These are phyloP conservation scores for Nautilus pompilius DNA, from an alignment of 1,140 invertebrate species.

Conservation along the genomic window DNA sequence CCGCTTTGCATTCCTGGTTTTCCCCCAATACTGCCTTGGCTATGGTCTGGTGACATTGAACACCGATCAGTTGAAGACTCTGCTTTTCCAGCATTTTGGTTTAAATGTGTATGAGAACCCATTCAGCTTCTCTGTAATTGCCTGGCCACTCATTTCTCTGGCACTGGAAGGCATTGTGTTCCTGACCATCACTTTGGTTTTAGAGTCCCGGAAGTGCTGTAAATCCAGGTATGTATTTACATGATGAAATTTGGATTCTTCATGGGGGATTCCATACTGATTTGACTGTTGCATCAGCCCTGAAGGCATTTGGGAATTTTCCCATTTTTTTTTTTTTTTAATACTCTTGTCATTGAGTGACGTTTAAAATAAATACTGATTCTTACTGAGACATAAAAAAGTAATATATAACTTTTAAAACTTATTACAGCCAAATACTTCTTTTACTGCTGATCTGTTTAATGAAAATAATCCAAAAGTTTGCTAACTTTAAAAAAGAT, in stretches of 20 bases:
- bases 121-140: conserved; percentile 39
- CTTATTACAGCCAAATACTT: too few species aligned
- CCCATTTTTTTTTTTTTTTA: too few species aligned
- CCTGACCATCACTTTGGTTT: conserved; percentile 36
- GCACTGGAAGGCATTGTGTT: conserved; percentile 42
- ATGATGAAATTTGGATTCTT: background rate
- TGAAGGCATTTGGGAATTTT: too few species aligned
- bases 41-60: conserved; percentile 44
- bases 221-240: conserved; percentile 19
- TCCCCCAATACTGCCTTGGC: conserved; percentile 46
- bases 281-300: too few species aligned
- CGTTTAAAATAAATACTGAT: too few species aligned
- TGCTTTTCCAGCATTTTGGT: conserved; percentile 35
- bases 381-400: too few species aligned
- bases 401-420: too few species aligned
- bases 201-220: conserved; percentile 26
- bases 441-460: too few species aligned
- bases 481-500: too few species aligned
- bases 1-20: conserved; percentile 42
- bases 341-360: too few species aligned
- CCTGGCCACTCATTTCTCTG: conserved; percentile 39
- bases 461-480: too few species aligned
- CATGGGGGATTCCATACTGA: too few species aligned
- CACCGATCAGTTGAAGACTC: conserved; percentile 36
- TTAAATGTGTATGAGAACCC: conserved; percentile 38